phyloP scores from a whole-genome alignment of 1,140 invertebrate genomes.

The Vanessa tameamea region DNA sequence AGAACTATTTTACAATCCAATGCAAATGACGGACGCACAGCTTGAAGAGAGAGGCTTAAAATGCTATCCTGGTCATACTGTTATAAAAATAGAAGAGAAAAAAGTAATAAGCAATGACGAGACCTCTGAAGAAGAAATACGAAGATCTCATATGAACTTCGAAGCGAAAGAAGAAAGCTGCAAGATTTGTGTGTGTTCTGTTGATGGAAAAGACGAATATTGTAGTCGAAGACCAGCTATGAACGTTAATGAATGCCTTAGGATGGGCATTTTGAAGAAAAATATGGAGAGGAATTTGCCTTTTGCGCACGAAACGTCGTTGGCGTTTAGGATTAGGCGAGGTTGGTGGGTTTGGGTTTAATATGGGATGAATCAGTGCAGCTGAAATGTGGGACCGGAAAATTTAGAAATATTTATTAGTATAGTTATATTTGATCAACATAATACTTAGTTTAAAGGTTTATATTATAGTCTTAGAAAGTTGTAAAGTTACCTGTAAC shows the following conservation, averaged over 20 bases:
- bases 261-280: constrained; percentile 44
- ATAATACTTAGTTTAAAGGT: too few species aligned
- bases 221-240: constrained; percentile 59
- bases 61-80: constrained; percentile 61
- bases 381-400: constrained; percentile 24
- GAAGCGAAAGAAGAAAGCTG: constrained; percentile 50
- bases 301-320: constrained; percentile 51
- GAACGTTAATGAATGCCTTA: constrained; percentile 68
- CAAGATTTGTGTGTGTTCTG: constrained; percentile 63
- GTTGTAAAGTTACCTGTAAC: too few species aligned
- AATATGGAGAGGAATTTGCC: constrained; percentile 47
- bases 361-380: constrained; percentile 26
- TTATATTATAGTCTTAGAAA: too few species aligned
- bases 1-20: constrained; percentile 52
- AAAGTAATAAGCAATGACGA: not conserved
- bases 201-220: constrained; percentile 62
- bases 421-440: too few species aligned
- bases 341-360: constrained; percentile 44
- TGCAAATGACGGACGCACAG: constrained; percentile 43
- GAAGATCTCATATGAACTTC: constrained; percentile 55
- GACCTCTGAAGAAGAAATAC: constrained; percentile 35
- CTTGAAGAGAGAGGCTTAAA: constrained; percentile 40
- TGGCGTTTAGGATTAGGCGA: constrained; percentile 63
- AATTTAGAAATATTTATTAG: not conserved
- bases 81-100: constrained; percentile 49